These are phyloP conservation scores for Lutraria rhynchaena DNA, from an alignment of 1,140 invertebrate genomes.

Conservation along the genomic window DNA sequence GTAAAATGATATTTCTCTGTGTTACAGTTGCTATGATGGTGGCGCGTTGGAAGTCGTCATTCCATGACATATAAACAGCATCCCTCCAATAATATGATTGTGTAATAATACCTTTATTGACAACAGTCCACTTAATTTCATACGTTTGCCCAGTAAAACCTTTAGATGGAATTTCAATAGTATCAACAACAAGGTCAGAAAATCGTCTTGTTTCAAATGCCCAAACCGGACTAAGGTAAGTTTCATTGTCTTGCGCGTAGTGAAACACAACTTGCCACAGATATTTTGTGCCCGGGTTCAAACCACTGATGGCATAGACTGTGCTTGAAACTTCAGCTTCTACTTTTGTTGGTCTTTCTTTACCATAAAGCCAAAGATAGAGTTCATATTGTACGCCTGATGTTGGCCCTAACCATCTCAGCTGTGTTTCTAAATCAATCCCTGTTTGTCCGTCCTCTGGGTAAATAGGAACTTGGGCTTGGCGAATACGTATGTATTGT, in stretches of 20 bases:
- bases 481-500: background rate
- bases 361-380: background rate
- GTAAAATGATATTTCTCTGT: constrained; percentile 1
- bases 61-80: constrained; percentile 1
- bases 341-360: background rate
- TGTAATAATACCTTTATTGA: background rate
- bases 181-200: background rate
- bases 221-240: constrained; percentile 20
- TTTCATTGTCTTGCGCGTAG: constrained; percentile 2
- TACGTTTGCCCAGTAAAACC: background rate
- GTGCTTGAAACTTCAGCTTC: background rate
- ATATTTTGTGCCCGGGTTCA: constrained; percentile 7
- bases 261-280: constrained; percentile 7
- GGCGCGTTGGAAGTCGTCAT: background rate
- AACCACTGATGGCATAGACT: background rate
- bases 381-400: background rate
- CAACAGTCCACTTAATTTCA: constrained; percentile 21
- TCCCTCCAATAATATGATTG: background rate
- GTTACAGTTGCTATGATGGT: background rate
- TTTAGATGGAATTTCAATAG: background rate
- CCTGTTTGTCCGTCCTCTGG: constrained; percentile 18
- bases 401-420: background rate
- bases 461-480: background rate
- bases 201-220: constrained; percentile 2
- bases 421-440: background rate